phyloP scores from a whole-genome alignment of 2,888 invertebrate genomes.

The Boloria euphrosyne region DNA sequence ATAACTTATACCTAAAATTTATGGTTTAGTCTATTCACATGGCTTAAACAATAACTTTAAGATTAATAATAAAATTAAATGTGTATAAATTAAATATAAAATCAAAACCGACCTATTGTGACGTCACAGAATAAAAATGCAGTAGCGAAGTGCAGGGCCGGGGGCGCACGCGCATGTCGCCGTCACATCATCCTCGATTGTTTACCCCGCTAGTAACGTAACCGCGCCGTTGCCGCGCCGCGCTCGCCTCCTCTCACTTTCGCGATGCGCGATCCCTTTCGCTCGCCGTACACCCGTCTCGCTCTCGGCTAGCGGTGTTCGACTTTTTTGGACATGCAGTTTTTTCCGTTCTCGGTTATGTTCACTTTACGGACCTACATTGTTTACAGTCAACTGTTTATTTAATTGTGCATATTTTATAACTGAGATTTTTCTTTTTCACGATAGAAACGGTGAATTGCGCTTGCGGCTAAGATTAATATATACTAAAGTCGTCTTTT shows the following conservation, averaged over 20 bases:
- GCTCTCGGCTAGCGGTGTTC: constrained; percentile 76
- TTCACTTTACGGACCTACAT: constrained; percentile 64
- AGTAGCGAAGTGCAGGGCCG: constrained; percentile 72
- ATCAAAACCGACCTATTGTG: constrained; percentile 45
- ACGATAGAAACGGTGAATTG: neutral
- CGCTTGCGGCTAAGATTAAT: neutral
- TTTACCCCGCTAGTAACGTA: constrained; percentile 78
- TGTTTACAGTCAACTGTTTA: constrained; percentile 60
- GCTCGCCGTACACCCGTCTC: constrained; percentile 54
- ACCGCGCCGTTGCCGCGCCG: constrained; percentile 73
- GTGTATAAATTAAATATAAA: neutral
- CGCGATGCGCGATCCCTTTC: constrained; percentile 63
- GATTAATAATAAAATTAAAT: neutral
- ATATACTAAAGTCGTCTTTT: no score
- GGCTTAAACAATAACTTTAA: neutral
- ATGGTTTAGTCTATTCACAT: no score
- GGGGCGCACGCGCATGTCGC: constrained; percentile 64
- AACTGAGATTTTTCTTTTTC: constrained; percentile 16
- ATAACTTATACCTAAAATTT: no score
- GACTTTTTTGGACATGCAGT: constrained; percentile 78
- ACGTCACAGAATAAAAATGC: constrained; percentile 73
- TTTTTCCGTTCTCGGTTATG: constrained; percentile 74
- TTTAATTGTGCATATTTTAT: constrained; percentile 40
- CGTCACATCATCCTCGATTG: constrained; percentile 73
- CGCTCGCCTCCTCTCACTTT: constrained; percentile 79